Percentiles rank a stretch among this genome's conserved stretches.
These are phyloP conservation scores for Parnassius mnemosyne DNA, from an alignment of 2,888 invertebrate species.

Conservation along the genomic window DNA sequence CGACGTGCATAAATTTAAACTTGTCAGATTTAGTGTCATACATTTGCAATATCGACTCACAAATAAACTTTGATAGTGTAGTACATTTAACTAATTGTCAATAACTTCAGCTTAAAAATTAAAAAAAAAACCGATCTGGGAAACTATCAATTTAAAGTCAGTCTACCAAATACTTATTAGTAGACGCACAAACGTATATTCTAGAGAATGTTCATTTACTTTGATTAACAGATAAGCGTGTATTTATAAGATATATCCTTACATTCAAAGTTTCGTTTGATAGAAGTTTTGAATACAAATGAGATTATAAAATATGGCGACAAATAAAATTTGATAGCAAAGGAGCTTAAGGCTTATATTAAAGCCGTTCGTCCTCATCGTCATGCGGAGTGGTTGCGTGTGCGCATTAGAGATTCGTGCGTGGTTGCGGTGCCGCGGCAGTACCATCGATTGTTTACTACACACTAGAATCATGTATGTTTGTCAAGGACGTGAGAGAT, in stretches of 20 bases:
- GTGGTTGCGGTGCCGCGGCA: conserved; percentile 54
- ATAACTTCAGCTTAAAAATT: no score
- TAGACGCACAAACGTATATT: not conserved
- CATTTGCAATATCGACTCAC: no score
- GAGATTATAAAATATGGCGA: conserved; percentile 55
- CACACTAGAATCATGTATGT: conserved; percentile 48
- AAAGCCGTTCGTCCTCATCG: conserved; percentile 59
- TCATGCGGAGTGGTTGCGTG: conserved; percentile 59
- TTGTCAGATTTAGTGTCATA: no score
- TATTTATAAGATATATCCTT: conserved; percentile 35
- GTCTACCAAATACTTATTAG: no score
- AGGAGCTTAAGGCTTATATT: conserved; percentile 50
- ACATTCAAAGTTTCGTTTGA: conserved; percentile 45
- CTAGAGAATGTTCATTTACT: conserved; percentile 20
- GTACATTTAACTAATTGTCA: no score
- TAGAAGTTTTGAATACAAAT: conserved; percentile 67
- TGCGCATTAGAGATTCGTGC: conserved; percentile 69
- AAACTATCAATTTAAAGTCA: no score
- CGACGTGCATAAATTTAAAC: not conserved
- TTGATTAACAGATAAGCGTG: conserved; percentile 28
- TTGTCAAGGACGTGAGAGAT: conserved; percentile 46
- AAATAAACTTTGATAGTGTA: no score
- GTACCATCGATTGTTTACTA: conserved; percentile 71
- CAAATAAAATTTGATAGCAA: conserved; percentile 59
- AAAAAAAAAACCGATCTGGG: no score